A percentile compares a stretch with the other conserved stretches of the same genome.
phyloP scores from a whole-genome alignment of 2,797 vertebrate genomes.

The Oreochromis grahami region DNA sequence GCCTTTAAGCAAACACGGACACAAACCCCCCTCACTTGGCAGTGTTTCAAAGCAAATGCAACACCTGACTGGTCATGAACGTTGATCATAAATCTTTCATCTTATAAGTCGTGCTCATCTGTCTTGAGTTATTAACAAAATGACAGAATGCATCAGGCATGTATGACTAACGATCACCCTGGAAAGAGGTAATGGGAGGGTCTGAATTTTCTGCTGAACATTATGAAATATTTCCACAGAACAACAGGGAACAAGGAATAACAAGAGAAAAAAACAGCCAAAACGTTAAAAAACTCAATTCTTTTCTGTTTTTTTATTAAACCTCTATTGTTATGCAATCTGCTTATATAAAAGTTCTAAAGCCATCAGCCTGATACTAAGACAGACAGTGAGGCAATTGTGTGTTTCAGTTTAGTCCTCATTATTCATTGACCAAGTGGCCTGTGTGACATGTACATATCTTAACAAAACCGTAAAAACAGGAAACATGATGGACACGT shows the following conservation, averaged over 20 bases:
- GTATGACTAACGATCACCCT: not conserved
- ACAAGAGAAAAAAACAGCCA: not conserved
- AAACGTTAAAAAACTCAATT: conserved; percentile 70
- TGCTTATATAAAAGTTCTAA: conserved; percentile 83
- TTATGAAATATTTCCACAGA: not conserved
- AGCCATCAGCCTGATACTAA: conserved; percentile 75
- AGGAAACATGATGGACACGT: conserved; percentile 26
- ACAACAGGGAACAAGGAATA: not conserved
- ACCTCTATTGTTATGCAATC: conserved; percentile 79
- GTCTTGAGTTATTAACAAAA: not conserved
- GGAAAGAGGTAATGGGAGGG: not conserved
- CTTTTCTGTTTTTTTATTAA: conserved; percentile 74
- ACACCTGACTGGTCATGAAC: not conserved
- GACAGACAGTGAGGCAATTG: conserved; percentile 61
- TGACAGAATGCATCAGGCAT: accelerated
- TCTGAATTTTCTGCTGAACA: not conserved
- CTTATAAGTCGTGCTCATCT: not conserved
- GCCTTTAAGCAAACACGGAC: not conserved
- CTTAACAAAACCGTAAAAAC: conserved; percentile 55
- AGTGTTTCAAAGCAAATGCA: not conserved
- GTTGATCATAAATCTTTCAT: not conserved
- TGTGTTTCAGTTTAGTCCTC: conserved; percentile 61
- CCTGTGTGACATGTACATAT: conserved; percentile 32
- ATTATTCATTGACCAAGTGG: conserved; percentile 40
- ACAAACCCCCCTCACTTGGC: not conserved